Evolutionary conservation across 2,113 vertebrate species (phyloP).

Genomic region (Ptyas mucosa): DNA sequence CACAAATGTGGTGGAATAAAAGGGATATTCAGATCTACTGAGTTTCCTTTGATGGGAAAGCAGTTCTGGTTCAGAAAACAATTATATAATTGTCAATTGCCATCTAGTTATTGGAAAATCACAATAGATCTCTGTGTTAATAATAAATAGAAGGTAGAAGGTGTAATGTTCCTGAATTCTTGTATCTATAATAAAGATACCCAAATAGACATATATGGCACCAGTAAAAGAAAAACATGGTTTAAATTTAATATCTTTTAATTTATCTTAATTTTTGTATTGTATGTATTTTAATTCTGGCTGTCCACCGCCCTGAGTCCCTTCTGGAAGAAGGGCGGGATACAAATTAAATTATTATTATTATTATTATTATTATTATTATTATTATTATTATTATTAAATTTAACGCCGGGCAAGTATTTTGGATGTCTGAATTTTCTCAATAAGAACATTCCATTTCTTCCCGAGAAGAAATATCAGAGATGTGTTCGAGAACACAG

Average conservation of each 20-base stretch:
- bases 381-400: no score
- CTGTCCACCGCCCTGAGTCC: no score
- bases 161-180: not conserved
- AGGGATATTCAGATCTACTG: not conserved
- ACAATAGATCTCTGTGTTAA: not conserved
- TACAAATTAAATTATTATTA: no score
- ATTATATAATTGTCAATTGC: not conserved
- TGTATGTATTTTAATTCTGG: no score
- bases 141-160: not conserved
- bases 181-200: not conserved
- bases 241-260: not conserved
- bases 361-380: no score
- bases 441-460: not conserved
- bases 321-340: no score
- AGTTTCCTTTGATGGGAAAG: not conserved
- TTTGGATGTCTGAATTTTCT: not conserved
- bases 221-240: not conserved
- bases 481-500: not conserved
- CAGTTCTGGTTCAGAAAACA: not conserved
- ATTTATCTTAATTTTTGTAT: no score
- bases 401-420: not conserved
- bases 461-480: not conserved
- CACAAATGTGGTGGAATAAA: not conserved
- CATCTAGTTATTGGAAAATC: not conserved
- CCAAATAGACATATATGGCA: not conserved